Percentiles rank a stretch among this genome's conserved stretches.
phyloP scores from a whole-genome alignment of 2,888 invertebrate genomes.

The Mesorhabditis sp. region DNA sequence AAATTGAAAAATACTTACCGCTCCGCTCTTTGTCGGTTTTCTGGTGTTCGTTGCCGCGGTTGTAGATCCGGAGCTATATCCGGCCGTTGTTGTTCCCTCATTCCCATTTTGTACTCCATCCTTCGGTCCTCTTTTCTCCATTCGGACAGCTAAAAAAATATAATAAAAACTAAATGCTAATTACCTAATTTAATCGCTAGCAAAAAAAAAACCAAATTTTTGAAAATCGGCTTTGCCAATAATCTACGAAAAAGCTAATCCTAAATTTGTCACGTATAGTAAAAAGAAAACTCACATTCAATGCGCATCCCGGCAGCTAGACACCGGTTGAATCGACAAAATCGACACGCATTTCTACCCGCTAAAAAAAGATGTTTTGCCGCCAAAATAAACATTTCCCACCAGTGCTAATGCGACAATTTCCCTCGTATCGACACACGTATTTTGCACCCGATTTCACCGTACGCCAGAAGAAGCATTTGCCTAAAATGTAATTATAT shows the following conservation, averaged over 20 bases:
- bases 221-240: too few relatives aligned
- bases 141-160: neutral
- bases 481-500: constrained; percentile 12
- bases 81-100: neutral
- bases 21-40: neutral
- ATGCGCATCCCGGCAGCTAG: constrained; percentile 36
- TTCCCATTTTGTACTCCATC: neutral
- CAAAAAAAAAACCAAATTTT: too few relatives aligned
- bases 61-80: neutral
- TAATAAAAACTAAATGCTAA: too few relatives aligned
- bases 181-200: too few relatives aligned
- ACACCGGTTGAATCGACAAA: constrained; percentile 46
- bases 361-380: constrained; percentile 14
- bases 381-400: neutral
- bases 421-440: constrained; percentile 48
- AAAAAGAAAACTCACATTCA: too few relatives aligned
- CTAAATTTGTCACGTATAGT: too few relatives aligned
- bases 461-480: constrained; percentile 56
- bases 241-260: too few relatives aligned
- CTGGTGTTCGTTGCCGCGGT: neutral
- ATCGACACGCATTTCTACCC: constrained; percentile 51
- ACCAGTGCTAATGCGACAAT: constrained; percentile 48
- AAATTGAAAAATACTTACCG: neutral
- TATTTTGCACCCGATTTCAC: constrained; percentile 46
- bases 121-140: neutral